These are phyloP conservation scores for Aulostomus chinensis DNA, from an alignment of 2,797 vertebrate species.

Conservation along the genomic window DNA sequence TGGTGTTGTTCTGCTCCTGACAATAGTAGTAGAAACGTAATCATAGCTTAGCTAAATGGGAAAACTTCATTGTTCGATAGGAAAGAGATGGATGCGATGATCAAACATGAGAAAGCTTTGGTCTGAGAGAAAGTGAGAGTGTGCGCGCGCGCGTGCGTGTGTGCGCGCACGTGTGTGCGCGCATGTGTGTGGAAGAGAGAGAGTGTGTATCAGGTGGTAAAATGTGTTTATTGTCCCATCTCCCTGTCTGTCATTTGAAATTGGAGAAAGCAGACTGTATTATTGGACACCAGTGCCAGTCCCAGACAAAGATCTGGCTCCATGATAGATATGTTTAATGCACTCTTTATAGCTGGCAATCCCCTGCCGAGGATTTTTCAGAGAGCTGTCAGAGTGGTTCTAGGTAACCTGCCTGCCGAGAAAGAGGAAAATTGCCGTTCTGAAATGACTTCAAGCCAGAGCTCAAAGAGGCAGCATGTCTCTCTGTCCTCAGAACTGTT, in stretches of 20 bases:
- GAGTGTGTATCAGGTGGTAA: no score
- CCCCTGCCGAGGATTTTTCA: constrained; percentile 54
- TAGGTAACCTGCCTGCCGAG: constrained; percentile 54
- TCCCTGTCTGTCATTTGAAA: constrained; percentile 67
- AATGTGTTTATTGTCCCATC: constrained; percentile 60
- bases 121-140: constrained; percentile 8
- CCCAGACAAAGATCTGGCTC: constrained; percentile 57
- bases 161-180: not conserved
- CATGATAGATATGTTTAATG: constrained; percentile 71
- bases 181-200: not conserved
- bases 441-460: constrained; percentile 64
- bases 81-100: constrained; percentile 45
- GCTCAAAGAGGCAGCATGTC: constrained; percentile 43
- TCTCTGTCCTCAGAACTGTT: constrained; percentile 42
- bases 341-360: constrained; percentile 67
- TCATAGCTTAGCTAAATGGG: constrained; percentile 52
- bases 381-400: constrained; percentile 69
- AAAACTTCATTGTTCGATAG: constrained; percentile 37
- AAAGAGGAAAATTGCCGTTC: constrained; percentile 59
- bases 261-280: constrained; percentile 65
- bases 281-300: constrained; percentile 63
- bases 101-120: constrained; percentile 42
- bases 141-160: not conserved
- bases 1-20: constrained; percentile 17
- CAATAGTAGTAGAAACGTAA: constrained; percentile 51